Evolutionary conservation across 64 coral and sea anemone species (phyloP), one percentile per base, ranked within the genome.

Genomic region (Acropora tenuis): DNA sequence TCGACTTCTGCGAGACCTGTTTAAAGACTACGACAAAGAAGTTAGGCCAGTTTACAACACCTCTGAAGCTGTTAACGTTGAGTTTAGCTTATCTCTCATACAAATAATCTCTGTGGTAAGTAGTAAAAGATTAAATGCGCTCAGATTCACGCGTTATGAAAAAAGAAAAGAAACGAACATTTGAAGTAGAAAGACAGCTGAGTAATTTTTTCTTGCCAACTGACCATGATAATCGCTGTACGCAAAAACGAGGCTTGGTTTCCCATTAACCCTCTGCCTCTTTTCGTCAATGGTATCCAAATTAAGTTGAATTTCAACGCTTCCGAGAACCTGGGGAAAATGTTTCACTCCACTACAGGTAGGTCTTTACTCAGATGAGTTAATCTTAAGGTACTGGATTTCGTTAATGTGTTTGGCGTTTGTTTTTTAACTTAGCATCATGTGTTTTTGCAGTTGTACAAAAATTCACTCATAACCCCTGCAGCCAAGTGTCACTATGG

Each of bases 81-180:
- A 94, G 8, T 96, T 96, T n/a, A 96, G 95, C 53, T 63, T 96
- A 41, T 87, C 91, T 40, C 65, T 96, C 16, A 96, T 96, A 82
- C 95, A 96, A 57, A 96, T 96, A 30, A 93, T 96, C 18, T 87
- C 92, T 55, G 95, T 96, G 80, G 95, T 96, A 88, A 96, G 95
- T 57, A 63, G 16, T 3, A 7, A 55, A 55, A 7, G 5, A 8
- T 63, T 63, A 12, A 2, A 63, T 12, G 11, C 0, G 13, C 10
- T 63, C 30, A 13, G 60, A 3, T 12, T 63, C 60, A 11, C 2
- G 13, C 16, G 59, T 55, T 0, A 55, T 5, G 52, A 55, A 30
- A 30, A 30, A 5, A 13, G 59, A 63, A 13, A 63, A 13, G 59
- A 63, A 13, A 63, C 16, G 60, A 63, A 3, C 11, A 0, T 15